Base-by-base conservation (phyloP, 2,797 vertebrate species). In the Poeciliopsis paucimaculata region DNA sequence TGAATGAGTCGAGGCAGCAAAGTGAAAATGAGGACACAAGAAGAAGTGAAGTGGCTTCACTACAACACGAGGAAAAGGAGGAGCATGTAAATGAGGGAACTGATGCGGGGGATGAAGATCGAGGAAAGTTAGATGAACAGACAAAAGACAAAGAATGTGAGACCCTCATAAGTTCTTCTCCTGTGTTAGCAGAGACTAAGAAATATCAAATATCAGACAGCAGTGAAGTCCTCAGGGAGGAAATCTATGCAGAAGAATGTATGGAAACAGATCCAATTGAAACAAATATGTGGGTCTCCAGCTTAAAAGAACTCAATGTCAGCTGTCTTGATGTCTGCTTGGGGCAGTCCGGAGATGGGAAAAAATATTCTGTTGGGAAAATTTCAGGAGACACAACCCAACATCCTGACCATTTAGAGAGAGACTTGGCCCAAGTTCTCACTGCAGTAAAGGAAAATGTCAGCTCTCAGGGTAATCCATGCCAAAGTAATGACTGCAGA, bases 1-100 rank as follows among this genome's bases (percentile, higher is more conserved):
- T 20, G 11, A 5, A 45, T 20, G 83, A 83, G 76, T 66, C n/a
- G 1, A 57, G 20, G 68, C 76, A 84, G 39, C 45, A 45, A 1
- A 75, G 62, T 6, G 82, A 83, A 78, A 68, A 15, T n/a, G 81
- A 85, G 45, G 78, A 81, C 41, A 72, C 60, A 1, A 76, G 36
- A 28, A 76, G 76, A 66, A 77, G 75, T 26, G 20, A 83, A 82
- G 73, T 46, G 26, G 36, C 16, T 12, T 39, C 62, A 66, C 34
- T 66, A 23, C 4, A 28, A 43, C 87, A 88, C 47, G 80, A 84
- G 16, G 20, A 73, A 46, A 55, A 4, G 5, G 43, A 81, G n/a
- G 41, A 83, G 76, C 57, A 57, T 0, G 11, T 16, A 5, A 16
- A 73, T 12, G 71, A 5, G 70, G 79, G 20, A 1, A 62, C 46